phyloP scores from a whole-genome alignment of 2,113 vertebrate species.

The Heterotis niloticus region DNA sequence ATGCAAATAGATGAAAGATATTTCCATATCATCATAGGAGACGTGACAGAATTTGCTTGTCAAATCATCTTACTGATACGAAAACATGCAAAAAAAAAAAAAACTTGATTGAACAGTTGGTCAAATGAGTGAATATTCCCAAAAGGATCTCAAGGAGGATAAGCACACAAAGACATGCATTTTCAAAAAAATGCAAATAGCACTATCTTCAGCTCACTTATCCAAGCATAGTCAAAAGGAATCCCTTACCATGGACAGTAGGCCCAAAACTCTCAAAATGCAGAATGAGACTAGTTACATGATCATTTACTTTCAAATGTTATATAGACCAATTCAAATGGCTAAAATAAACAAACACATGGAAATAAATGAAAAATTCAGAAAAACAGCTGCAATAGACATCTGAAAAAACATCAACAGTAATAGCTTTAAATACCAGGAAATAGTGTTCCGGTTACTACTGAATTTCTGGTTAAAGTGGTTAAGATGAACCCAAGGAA shows the following conservation, averaged over 20 bases:
- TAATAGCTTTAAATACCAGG: no score
- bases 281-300: no score
- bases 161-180: neutral
- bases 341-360: no score
- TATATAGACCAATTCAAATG: no score
- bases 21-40: slow-evolving; percentile 5
- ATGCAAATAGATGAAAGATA: slow-evolving; percentile 11
- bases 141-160: neutral
- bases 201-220: neutral
- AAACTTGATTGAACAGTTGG: neutral
- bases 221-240: neutral
- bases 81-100: neutral
- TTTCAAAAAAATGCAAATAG: neutral
- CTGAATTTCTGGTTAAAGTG: no score
- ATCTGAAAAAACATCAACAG: neutral
- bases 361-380: neutral
- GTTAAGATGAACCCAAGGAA: no score
- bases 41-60: neutral
- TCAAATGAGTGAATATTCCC: neutral
- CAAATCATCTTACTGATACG: neutral
- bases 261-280: no score
- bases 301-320: no score
- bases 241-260: neutral
- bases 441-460: no score
- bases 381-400: neutral